Percentiles rank a stretch among this genome's conserved stretches.
phyloP scores from a whole-genome alignment of 2,797 vertebrate species.

The Lacerta bilineata region DNA sequence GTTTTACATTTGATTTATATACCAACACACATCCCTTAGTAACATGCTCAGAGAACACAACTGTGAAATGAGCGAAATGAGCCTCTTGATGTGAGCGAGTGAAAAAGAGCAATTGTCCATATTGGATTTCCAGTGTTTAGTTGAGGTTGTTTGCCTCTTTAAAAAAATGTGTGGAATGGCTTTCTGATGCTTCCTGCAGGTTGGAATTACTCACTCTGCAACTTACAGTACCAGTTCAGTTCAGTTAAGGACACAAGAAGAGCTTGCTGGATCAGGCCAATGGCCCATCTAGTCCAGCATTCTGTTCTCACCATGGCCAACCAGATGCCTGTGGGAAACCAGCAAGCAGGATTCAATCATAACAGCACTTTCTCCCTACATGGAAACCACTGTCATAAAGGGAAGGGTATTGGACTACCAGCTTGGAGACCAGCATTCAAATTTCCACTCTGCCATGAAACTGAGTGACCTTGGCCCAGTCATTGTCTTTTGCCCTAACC shows the following conservation, averaged over 20 bases:
- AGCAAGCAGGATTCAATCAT: no score
- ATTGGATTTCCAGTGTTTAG: neutral
- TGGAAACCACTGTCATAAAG: neutral
- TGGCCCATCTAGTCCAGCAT: no score
- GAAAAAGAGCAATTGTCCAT: neutral
- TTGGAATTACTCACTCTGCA: neutral
- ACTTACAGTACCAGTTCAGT: neutral
- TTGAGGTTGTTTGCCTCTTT: neutral
- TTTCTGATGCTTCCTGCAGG: neutral
- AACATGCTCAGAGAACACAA: neutral
- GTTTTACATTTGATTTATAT: conserved; percentile 14
- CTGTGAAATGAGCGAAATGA: neutral
- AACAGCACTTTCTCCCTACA: neutral
- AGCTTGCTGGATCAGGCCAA: no score
- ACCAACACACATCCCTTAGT: neutral
- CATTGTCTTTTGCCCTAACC: no score
- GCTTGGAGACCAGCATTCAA: no score
- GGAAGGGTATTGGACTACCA: no score
- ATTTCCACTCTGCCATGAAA: no score
- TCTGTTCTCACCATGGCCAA: no score
- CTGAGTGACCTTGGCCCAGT: no score
- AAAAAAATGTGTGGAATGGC: neutral
- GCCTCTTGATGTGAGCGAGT: neutral
- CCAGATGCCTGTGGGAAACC: no score
- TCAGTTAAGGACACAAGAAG: neutral